Evolutionary conservation across 2,113 vertebrate genomes (phyloP).

Genomic region (Hemichromis elongatus): DNA sequence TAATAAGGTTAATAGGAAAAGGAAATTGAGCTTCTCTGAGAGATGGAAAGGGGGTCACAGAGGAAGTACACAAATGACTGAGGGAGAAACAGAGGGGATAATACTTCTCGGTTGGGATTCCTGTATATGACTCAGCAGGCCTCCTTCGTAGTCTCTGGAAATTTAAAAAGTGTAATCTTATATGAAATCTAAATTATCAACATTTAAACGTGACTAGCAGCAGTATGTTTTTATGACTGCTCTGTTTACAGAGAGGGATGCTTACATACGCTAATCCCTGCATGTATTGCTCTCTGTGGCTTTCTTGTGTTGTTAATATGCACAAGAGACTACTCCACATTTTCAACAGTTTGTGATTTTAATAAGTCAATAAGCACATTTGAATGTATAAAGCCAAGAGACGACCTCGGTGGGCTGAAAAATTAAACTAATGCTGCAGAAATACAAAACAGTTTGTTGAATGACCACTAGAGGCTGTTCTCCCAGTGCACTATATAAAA

Average conservation of each 20-base stretch:
- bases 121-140: slow-evolving; percentile 27
- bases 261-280: background rate
- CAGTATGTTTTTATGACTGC: background rate
- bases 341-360: background rate
- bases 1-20: slow-evolving; percentile 62
- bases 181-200: background rate
- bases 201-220: slow-evolving; percentile 7
- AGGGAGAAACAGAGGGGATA: slow-evolving; percentile 33
- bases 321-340: background rate
- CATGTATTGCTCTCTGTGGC: background rate
- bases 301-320: background rate
- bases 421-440: background rate
- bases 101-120: slow-evolving; percentile 31
- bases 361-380: background rate
- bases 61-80: slow-evolving; percentile 29
- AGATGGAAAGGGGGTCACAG: slow-evolving; percentile 9
- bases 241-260: background rate
- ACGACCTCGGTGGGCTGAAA: background rate
- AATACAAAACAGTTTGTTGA: background rate
- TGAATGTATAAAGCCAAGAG: background rate
- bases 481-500: background rate
- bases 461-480: background rate
- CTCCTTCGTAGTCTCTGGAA: background rate
- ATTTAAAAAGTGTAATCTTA: background rate
- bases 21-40: slow-evolving; percentile 58